Conservation (phyloP, 2,113 vertebrate genomes). For the Calypte anna region DNA sequence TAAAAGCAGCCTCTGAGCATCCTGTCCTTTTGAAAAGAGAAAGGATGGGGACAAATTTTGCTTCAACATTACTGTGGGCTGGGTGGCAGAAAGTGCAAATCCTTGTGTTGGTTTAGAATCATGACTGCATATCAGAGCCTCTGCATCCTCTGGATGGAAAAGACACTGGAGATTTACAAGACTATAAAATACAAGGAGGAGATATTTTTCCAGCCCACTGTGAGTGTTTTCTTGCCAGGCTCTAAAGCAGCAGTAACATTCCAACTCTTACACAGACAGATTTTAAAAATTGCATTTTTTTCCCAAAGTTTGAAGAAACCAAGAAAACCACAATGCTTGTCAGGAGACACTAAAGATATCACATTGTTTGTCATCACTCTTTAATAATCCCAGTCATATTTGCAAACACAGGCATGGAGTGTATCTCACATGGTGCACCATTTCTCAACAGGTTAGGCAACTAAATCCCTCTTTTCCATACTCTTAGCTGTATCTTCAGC, state of each 20-base stretch:
- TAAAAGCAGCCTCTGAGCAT: not conserved
- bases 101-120: not conserved
- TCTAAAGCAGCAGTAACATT: conserved; percentile 44
- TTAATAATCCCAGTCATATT: not conserved
- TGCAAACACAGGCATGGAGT: not conserved
- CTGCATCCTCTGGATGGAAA: not conserved
- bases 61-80: not conserved
- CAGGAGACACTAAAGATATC: conserved; percentile 53
- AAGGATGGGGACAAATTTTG: not conserved
- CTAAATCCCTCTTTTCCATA: not conserved
- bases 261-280: conserved; percentile 28
- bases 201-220: conserved; percentile 59
- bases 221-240: conserved; percentile 46
- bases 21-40: not conserved
- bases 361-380: conserved; percentile 4
- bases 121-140: not conserved
- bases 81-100: not conserved
- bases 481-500: not conserved
- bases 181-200: conserved; percentile 48
- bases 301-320: not conserved
- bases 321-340: conserved; percentile 21
- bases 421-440: not conserved
- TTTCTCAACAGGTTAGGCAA: not conserved
- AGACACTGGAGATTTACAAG: conserved; percentile 46
- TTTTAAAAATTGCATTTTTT: not conserved